A percentile compares a stretch with the other conserved stretches of the same genome.
Conservation (phyloP, 2,113 vertebrate species). For the Ciconia maguari region DNA sequence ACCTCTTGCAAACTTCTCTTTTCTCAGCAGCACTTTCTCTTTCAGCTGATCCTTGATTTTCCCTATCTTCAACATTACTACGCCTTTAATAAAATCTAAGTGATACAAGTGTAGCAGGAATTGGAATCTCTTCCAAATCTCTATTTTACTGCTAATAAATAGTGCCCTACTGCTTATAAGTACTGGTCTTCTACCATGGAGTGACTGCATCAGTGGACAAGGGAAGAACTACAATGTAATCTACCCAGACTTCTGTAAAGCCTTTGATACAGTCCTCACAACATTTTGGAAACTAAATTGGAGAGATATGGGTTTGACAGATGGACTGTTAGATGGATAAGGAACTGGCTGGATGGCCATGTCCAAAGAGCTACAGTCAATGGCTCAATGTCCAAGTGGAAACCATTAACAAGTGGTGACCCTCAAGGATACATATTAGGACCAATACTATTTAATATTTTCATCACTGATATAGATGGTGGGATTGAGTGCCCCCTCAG, state of each 20-base stretch:
- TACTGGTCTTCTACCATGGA: neutral
- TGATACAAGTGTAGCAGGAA: neutral
- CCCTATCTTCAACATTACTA: neutral
- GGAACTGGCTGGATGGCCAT: neutral
- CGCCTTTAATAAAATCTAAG: neutral
- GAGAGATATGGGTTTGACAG: neutral
- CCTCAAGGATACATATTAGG: neutral
- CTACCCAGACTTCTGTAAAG: neutral
- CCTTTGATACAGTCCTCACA: neutral
- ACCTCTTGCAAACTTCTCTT: neutral
- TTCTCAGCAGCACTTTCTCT: neutral
- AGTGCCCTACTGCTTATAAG: neutral
- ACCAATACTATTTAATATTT: neutral
- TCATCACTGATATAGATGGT: neutral
- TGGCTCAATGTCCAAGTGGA: neutral
- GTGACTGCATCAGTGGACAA: neutral
- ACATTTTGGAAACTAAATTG: neutral
- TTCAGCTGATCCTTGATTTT: neutral
- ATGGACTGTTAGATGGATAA: neutral
- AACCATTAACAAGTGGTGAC: neutral
- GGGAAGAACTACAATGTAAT: neutral
- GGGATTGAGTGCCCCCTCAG: neutral
- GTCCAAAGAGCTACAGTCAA: neutral
- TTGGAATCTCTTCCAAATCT: neutral
- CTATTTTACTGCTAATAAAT: neutral